Evolutionary conservation across 2,797 vertebrate genomes (phyloP), one percentile per base, ranked within the genome.

Genomic region (Serranus cabrilla): DNA sequence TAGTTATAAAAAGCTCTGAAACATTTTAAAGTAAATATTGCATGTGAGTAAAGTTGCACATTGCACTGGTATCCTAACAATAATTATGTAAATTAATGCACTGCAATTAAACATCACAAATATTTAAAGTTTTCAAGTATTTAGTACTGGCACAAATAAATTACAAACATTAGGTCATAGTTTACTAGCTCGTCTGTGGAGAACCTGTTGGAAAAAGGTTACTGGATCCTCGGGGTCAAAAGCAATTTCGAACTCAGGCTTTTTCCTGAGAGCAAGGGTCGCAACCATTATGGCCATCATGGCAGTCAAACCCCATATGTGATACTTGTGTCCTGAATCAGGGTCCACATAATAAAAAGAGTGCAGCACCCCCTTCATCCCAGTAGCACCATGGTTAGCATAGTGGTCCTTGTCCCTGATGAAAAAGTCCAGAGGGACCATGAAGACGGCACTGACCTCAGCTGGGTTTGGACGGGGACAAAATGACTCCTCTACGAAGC

Each of bases 231-330:
- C 81, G 0, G 92, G 71, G 87, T 97, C 92, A 89, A 95, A 96
- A 11, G 84, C 91, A 46, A 95, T 67, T 47, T 96, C 91, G 91
- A 97, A 99, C 2, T 94, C 93, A 0, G 97, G 96, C 55, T 85
- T 95, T 59, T 92, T 88, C 59, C 70, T 86, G 21, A 96, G 94
- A 73, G 95, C 78, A 0, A 96, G 88, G 49, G 93, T 87, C 27
- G 97, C 95, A 5, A 96, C 91, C 13, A 96, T 39, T 5, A 97
- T 43, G 7, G 95, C 96, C 8, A 97, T 54, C 13, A 89, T 62
- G 4, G 97, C 97, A 0, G 97, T 99, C 13, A 99, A 82, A 12
- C 98, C 98, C 93, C 93, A 97, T 81, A 99, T 97, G 2, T 78
- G 90, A 81, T 96, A 96, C 0, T 85, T 80, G 34, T 2, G 82